A percentile compares a stretch with the other conserved stretches of the same genome.
Conservation (phyloP, 2,113 vertebrate genomes). For the Eptatretus burgeri region DNA sequence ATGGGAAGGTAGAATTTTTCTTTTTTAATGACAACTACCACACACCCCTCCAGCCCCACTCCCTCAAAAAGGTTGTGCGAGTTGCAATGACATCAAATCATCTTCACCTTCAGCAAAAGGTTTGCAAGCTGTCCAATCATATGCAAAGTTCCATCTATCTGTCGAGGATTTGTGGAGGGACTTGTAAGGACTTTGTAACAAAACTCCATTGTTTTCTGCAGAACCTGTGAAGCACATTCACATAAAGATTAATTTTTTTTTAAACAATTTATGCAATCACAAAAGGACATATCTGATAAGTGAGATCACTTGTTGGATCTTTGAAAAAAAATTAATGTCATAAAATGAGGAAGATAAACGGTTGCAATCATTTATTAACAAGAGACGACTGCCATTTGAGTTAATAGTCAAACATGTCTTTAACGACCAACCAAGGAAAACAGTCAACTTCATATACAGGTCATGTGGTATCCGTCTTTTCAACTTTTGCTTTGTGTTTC, state of each 20-base stretch:
- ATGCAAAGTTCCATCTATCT: conserved; percentile 90
- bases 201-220: conserved; percentile 95
- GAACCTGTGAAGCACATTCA: conserved; percentile 23
- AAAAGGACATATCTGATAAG: neutral
- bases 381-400: neutral
- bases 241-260: neutral
- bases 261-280: neutral
- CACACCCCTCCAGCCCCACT: no score
- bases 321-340: no score
- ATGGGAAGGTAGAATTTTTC: conserved; percentile 12
- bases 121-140: conserved; percentile 97
- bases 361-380: neutral
- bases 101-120: conserved; percentile 60
- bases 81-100: no score
- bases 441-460: neutral
- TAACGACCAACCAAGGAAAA: neutral
- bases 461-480: neutral
- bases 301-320: neutral
- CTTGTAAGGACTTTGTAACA: conserved; percentile 93
- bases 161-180: conserved; percentile 53
- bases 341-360: neutral
- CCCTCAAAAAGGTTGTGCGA: no score
- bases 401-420: neutral
- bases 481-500: neutral
- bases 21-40: neutral